A percentile compares a stretch with the other conserved stretches of the same genome.
Evolutionary conservation across 2,888 invertebrate genomes (phyloP).

Genomic region (Eupsilia transversa): DNA sequence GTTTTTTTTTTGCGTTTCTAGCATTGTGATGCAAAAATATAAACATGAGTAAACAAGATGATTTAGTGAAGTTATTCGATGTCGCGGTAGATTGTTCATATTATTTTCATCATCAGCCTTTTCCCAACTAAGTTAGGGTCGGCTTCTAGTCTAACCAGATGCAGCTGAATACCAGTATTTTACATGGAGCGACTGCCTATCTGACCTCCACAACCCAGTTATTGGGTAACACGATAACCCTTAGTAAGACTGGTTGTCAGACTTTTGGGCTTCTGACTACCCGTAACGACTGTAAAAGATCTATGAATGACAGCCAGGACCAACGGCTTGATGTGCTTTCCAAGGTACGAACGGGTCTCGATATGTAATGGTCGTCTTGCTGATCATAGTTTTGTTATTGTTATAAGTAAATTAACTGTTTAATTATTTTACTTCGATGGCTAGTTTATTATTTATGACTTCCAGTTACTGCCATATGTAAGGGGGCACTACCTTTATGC

Average conservation of each 20-base stretch:
- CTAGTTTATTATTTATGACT: too few relatives aligned
- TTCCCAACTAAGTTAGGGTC: not conserved
- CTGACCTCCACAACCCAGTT: not conserved
- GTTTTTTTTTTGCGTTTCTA: not conserved
- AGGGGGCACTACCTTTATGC: too few relatives aligned
- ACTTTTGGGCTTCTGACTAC: not conserved
- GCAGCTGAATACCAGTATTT: not conserved
- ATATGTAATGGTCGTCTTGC: not conserved
- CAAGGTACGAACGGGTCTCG: not conserved
- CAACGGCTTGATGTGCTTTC: not conserved
- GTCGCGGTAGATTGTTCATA: not conserved
- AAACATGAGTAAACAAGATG: slow-evolving; percentile 1
- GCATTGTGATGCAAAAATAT: slow-evolving; percentile 4
- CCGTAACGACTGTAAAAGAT: not conserved
- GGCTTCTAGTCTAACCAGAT: not conserved
- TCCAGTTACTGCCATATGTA: too few relatives aligned
- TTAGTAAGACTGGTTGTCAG: not conserved
- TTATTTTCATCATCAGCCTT: not conserved
- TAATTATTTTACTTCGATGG: too few relatives aligned
- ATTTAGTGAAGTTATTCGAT: not conserved
- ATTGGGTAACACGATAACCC: not conserved
- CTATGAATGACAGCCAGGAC: not conserved
- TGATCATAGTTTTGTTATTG: too few relatives aligned
- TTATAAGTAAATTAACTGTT: too few relatives aligned
- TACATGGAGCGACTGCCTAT: not conserved